phyloP scores from a whole-genome alignment of 2,113 vertebrate species.

The Osmerus mordax region DNA sequence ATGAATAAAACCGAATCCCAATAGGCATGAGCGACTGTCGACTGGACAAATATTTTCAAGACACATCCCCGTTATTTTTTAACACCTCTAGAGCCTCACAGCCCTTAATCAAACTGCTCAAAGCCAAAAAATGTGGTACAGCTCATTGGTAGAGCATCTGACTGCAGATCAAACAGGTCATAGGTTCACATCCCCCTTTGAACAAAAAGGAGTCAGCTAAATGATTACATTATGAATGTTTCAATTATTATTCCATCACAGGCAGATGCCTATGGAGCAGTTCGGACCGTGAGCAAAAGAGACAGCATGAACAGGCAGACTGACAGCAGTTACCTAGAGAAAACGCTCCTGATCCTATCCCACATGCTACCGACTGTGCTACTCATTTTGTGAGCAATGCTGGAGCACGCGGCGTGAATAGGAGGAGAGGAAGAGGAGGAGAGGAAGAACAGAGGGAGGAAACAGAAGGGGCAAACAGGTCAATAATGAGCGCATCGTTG shows the following conservation, averaged over 20 bases:
- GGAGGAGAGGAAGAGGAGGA: constrained; percentile 18
- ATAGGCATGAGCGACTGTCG: no score
- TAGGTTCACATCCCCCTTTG: no score
- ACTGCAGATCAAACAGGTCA: no score
- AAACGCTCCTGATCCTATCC: constrained; percentile 81
- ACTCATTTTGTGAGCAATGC: constrained; percentile 83
- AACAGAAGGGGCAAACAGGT: no score
- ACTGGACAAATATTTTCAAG: no score
- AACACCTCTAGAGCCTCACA: no score
- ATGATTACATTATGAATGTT: neutral
- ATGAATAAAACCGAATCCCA: no score
- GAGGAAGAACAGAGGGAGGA: neutral
- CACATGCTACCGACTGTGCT: constrained; percentile 81
- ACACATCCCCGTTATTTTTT: no score
- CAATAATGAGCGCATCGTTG: neutral
- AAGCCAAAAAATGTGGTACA: no score
- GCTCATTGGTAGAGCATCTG: no score
- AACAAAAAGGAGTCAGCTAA: no score
- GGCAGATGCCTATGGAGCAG: neutral
- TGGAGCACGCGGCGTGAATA: constrained; percentile 61
- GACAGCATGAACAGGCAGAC: constrained; percentile 8
- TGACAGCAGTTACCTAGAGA: constrained; percentile 79
- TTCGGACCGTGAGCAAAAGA: neutral
- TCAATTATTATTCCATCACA: neutral
- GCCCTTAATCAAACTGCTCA: no score